Evolutionary conservation across 2,888 invertebrate species (phyloP).

Genomic region (Latrodectus hesperus): DNA sequence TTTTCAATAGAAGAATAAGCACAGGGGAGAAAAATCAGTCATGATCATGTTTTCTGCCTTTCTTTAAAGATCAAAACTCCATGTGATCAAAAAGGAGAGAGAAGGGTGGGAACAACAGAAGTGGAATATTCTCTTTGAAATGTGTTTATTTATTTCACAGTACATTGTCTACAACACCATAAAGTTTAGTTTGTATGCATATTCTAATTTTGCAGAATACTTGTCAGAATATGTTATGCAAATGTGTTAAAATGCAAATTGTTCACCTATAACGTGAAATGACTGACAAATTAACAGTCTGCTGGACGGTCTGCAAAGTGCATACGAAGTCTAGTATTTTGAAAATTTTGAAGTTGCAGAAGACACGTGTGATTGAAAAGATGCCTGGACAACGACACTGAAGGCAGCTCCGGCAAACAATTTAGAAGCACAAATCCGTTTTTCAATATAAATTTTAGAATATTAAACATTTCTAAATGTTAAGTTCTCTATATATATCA

Average conservation of each 20-base stretch:
- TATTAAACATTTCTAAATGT: too few relatives aligned
- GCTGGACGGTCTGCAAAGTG: background rate
- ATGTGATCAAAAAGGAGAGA: too few relatives aligned
- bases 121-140: too few relatives aligned
- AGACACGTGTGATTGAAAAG: background rate
- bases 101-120: too few relatives aligned
- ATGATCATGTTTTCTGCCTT: too few relatives aligned
- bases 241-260: background rate
- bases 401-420: background rate
- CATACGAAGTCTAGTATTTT: background rate
- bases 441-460: too few relatives aligned
- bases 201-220: background rate
- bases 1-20: too few relatives aligned
- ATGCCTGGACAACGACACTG: background rate
- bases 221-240: background rate
- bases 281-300: background rate
- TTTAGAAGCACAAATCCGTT: too few relatives aligned
- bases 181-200: background rate
- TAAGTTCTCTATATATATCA: too few relatives aligned
- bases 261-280: background rate
- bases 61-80: too few relatives aligned
- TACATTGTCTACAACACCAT: background rate
- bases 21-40: too few relatives aligned
- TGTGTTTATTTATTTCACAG: too few relatives aligned
- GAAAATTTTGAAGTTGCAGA: background rate